Percentiles rank a stretch among this genome's conserved stretches.
Evolutionary conservation across 2,113 vertebrate genomes (phyloP).

Genomic region (Xyrauchen texanus): DNA sequence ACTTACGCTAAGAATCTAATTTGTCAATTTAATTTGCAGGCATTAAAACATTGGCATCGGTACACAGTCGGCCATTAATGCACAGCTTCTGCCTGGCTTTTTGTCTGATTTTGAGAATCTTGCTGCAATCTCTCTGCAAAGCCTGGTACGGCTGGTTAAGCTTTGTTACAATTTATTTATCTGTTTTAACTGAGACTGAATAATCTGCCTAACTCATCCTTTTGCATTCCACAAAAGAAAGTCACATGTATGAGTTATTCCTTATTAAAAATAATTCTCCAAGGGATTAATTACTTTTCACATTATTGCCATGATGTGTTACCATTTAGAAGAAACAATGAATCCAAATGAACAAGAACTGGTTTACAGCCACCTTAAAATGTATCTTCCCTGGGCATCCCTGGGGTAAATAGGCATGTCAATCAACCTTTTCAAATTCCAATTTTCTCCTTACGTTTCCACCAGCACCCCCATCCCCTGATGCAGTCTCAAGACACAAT

Average conservation of each 20-base stretch:
- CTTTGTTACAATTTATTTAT: background rate
- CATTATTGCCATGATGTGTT: slow-evolving; percentile 59
- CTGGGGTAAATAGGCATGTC: slow-evolving; percentile 66
- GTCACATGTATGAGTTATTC: slow-evolving; percentile 62
- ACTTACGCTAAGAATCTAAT: slow-evolving; percentile 70
- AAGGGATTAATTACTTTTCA: slow-evolving; percentile 68
- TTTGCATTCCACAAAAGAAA: slow-evolving; percentile 56
- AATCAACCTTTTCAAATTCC: slow-evolving; percentile 74
- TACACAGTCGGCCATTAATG: slow-evolving; percentile 63
- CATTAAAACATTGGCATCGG: slow-evolving; percentile 59
- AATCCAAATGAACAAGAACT: slow-evolving; percentile 58
- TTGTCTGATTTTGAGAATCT: slow-evolving; percentile 47
- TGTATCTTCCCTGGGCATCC: slow-evolving; percentile 67
- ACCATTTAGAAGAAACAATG: slow-evolving; percentile 66
- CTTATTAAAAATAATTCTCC: slow-evolving; percentile 54
- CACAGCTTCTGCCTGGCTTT: slow-evolving; percentile 51
- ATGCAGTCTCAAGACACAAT: slow-evolving; percentile 67
- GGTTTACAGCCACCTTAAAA: slow-evolving; percentile 68
- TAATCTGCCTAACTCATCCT: too few relatives aligned
- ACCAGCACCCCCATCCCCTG: slow-evolving; percentile 50
- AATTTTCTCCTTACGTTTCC: slow-evolving; percentile 69
- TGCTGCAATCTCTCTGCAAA: slow-evolving; percentile 24
- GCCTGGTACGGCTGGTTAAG: slow-evolving; percentile 36
- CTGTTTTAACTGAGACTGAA: too few relatives aligned
- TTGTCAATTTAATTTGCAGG: slow-evolving; percentile 59